phyloP scores from a whole-genome alignment of 1,140 invertebrate genomes.

The Leptoteleia sp. region DNA sequence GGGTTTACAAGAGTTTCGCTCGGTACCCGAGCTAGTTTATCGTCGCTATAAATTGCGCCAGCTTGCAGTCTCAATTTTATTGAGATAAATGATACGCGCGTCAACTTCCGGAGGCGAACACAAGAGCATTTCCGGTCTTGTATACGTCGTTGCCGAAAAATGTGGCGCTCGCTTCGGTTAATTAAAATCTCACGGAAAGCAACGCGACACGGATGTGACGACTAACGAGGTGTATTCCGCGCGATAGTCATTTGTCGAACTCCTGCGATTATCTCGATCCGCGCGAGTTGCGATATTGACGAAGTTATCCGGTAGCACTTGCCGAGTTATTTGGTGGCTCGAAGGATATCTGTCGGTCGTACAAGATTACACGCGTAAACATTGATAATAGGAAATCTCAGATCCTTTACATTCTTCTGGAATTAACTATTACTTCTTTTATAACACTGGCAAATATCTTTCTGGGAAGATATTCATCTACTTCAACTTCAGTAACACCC shows the following conservation, averaged over 20 bases:
- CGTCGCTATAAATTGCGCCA: constrained; percentile 16
- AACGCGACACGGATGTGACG: constrained; percentile 10
- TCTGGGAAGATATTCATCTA: too few relatives aligned
- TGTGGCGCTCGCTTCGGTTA: constrained; percentile 1
- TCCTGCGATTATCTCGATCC: constrained; percentile 46
- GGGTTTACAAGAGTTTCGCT: background rate
- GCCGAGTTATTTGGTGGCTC: constrained; percentile 39
- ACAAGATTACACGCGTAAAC: constrained; percentile 49
- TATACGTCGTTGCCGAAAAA: constrained; percentile 39
- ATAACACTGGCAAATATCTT: too few relatives aligned
- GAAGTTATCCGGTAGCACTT: constrained; percentile 41
- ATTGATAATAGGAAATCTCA: too few relatives aligned
- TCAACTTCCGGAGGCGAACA: constrained; percentile 45
- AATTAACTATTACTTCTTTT: too few relatives aligned
- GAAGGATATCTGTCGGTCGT: constrained; percentile 20
- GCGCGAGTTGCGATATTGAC: constrained; percentile 40
- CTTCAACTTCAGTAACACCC: too few relatives aligned
- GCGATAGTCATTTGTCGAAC: constrained; percentile 38
- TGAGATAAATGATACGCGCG: constrained; percentile 20
- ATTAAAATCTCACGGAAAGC: constrained; percentile 43
- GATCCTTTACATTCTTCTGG: too few relatives aligned
- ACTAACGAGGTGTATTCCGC: constrained; percentile 26
- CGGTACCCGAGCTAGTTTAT: background rate
- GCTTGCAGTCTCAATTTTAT: constrained; percentile 36
- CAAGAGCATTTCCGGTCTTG: too few relatives aligned